Conservation (phyloP, 2,888 invertebrate species). For the Sthenelais limicola region DNA sequence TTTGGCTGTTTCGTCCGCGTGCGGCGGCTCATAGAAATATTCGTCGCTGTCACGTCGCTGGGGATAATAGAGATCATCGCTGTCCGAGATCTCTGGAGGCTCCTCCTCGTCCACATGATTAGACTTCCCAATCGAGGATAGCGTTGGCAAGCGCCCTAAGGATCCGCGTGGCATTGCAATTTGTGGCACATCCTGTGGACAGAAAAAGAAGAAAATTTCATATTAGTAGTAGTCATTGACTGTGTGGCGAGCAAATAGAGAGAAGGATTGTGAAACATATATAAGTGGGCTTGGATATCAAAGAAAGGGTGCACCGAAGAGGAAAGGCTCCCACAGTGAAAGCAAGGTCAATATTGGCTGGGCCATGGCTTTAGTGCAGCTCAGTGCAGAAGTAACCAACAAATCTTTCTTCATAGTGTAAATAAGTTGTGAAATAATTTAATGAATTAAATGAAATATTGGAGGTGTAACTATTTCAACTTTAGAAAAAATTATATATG, state of each 20-base stretch:
- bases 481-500: too few relatives aligned
- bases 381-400: too few relatives aligned
- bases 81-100: slow-evolving; percentile 52
- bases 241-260: background rate
- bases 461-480: too few relatives aligned
- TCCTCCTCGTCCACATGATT: slow-evolving; percentile 60
- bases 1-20: slow-evolving; percentile 60
- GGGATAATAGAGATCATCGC: slow-evolving; percentile 12
- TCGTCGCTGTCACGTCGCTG: slow-evolving; percentile 32
- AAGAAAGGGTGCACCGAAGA: background rate
- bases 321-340: background rate
- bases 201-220: background rate
- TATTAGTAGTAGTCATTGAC: background rate
- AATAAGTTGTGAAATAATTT: too few relatives aligned
- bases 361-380: too few relatives aligned
- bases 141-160: slow-evolving; percentile 56
- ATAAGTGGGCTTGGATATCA: background rate
- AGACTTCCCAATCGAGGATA: slow-evolving; percentile 60
- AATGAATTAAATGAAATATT: too few relatives aligned
- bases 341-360: too few relatives aligned
- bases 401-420: too few relatives aligned
- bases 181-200: slow-evolving; percentile 17
- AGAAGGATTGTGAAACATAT: background rate
- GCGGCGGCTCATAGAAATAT: slow-evolving; percentile 56
- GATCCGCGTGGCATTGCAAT: slow-evolving; percentile 35